Evolutionary conservation across 2,797 vertebrate species (phyloP), one percentile per base, ranked within the genome.

Genomic region (Anniella stebbinsi): DNA sequence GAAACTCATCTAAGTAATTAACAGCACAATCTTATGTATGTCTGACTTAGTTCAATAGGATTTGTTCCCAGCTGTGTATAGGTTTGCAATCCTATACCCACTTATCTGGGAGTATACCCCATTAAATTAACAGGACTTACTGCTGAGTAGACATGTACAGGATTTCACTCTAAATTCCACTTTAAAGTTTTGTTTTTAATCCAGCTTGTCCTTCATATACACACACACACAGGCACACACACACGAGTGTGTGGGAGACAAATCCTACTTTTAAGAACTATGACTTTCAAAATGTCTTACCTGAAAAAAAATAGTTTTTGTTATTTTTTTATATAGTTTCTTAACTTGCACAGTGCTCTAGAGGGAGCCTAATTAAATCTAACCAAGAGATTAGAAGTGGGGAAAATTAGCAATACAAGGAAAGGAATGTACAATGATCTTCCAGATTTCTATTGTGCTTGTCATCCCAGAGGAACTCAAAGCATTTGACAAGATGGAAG

Each of bases 281-380:
- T 81, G 89, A 90, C 83, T 86, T 86, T 90, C 77, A 81, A 80
- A 90, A 81, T 66, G 78, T 75, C 54, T 90, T 75, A 81, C 89
- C 77, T 87, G 66, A 18, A 45, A 57, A 63, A 83, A 48, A 60
- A 51, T 51, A 51, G 51, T 54, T 70, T 77, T 66, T 45, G 38
- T 48, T 38, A 23, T 66, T 60, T 67, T 63, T 83, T 25, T 11
- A 21, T 13, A 84, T 85, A 89, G 73, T 85, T 85, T 83, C 75
- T 70, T 86, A 73, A 73, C 76, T 87, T 86, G 25, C 21, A 86
- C 81, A 90, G 41, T 57, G 38, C 84, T 86, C 77, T 81, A 51
- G 77, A 90, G 89, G 86, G 84, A 63, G 57, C 84, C 78, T 90
- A 90, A 90, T 90, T 86, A 90, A 75, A 81, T 87, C 67, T 41